Conservation (phyloP, 2,888 invertebrate species). For the Notodonta dromedarius region DNA sequence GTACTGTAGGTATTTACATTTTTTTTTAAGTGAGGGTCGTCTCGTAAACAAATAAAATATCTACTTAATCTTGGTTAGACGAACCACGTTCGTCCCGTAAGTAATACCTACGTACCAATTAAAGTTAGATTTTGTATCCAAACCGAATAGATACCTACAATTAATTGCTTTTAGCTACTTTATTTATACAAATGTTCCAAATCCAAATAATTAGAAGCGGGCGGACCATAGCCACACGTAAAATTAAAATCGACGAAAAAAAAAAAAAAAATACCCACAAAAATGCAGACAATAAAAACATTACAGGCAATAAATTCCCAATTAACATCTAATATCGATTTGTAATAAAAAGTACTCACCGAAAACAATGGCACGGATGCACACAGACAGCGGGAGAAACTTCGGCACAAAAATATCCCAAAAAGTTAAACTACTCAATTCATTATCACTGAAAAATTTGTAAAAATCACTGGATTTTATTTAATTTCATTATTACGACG, state of each 20-base stretch:
- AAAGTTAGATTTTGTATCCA: no score
- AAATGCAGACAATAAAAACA: background rate
- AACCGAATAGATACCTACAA: no score
- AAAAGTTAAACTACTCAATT: slow-evolving; percentile 3
- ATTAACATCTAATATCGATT: slow-evolving; percentile 37
- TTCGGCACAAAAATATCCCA: background rate
- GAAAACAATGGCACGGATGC: slow-evolving; percentile 32
- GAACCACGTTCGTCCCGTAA: no score
- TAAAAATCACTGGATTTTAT: slow-evolving; percentile 27
- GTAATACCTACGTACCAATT: no score
- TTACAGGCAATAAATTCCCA: background rate
- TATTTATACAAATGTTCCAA: background rate
- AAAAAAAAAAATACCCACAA: background rate
- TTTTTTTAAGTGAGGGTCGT: no score
- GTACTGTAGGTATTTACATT: no score
- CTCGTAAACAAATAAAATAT: no score
- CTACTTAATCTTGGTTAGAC: no score
- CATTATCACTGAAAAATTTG: slow-evolving; percentile 24
- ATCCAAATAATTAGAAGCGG: background rate
- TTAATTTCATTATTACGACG: slow-evolving; percentile 30
- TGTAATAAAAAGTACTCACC: slow-evolving; percentile 44
- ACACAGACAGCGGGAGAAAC: background rate
- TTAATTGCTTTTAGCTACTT: no score
- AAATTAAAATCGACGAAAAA: no score
- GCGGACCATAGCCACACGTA: no score